Evolutionary conservation across 1,140 invertebrate genomes (phyloP).

Genomic region (Alviniconcha marisindica): DNA sequence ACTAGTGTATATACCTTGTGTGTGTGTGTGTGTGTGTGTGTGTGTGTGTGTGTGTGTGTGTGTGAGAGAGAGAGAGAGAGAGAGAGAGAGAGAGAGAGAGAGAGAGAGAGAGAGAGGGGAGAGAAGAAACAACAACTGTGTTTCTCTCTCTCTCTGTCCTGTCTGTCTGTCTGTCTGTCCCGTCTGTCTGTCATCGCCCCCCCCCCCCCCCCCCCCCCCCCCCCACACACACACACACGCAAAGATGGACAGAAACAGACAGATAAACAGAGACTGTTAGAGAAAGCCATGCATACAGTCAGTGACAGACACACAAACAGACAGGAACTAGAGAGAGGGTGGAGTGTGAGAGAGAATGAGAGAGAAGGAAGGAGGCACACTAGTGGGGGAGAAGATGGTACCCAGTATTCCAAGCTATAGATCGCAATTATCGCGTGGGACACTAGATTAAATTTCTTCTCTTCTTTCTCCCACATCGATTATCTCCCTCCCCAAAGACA

Average conservation of each 20-base stretch:
- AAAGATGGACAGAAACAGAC: not conserved
- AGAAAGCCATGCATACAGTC: not conserved
- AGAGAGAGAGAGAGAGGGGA: constrained; percentile 7
- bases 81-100: constrained; percentile 3
- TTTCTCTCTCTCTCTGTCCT: not conserved
- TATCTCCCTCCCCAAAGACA: constrained; percentile 21
- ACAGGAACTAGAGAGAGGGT: not conserved
- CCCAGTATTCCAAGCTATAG: too few relatives aligned
- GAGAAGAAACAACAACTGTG: not conserved
- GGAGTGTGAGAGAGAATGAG: not conserved
- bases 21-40: not conserved
- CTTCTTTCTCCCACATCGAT: constrained; percentile 26
- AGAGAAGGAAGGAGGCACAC: too few relatives aligned
- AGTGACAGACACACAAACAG: not conserved
- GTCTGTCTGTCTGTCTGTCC: not conserved
- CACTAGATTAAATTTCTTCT: constrained; percentile 24
- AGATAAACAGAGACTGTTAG: not conserved
- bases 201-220: not conserved
- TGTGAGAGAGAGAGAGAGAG: not conserved
- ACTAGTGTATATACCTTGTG: not conserved
- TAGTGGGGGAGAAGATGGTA: too few relatives aligned
- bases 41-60: not conserved
- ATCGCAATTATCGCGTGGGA: not conserved
- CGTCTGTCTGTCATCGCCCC: not conserved
- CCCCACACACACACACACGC: not conserved